Evolutionary conservation across 1,140 invertebrate species (phyloP), one percentile per base, ranked within the genome.

Genomic region (Panagrolaimus sp.): DNA sequence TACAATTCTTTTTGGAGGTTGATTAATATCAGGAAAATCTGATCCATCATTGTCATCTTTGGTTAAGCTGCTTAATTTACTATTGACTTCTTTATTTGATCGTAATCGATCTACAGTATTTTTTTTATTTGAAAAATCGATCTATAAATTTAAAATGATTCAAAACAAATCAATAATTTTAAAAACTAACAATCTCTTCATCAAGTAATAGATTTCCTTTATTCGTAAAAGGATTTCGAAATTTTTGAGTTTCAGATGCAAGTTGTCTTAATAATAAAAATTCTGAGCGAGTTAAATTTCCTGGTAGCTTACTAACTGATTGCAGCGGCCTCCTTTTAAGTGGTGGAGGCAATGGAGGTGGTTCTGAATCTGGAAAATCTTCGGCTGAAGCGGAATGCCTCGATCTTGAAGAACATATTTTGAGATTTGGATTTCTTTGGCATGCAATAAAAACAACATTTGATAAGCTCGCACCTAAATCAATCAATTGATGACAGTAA

Each of bases 231-330:
- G 48, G 48, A 52, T 52, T 52, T 52, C 48, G 48, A 52, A 21
- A 52, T 24, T 52, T n/a, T 15, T 24, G 48, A 21, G 48, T 24
- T 15, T 52, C 48, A 52, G 48, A n/a, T 21, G 17, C 48, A 24
- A 52, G 26, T 52, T 52, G 48, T 52, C 48, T n/a, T 52, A 52
- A 52, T 52, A 52, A 52, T 21, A 52, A 24, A n/a, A 52, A 52
- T 24, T 52, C 48, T 9, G 48, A 52, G 10, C 48, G 48, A 4
- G 48, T 52, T 21, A 52, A 21, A 52, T 52, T 52, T 52, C 17
- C 48, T 24, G 48, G 48, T n/a, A n/a, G n/a, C n/a, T n/a, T n/a
- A n/a, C n/a, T n/a, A n/a, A n/a, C n/a, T n/a, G n/a, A n/a, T n/a
- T n/a, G n/a, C n/a, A n/a, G n/a, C n/a, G n/a, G n/a, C n/a, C n/a